These are phyloP conservation scores for Triplophysa rosa DNA, from an alignment of 2,113 vertebrate species.

Conservation along the genomic window DNA sequence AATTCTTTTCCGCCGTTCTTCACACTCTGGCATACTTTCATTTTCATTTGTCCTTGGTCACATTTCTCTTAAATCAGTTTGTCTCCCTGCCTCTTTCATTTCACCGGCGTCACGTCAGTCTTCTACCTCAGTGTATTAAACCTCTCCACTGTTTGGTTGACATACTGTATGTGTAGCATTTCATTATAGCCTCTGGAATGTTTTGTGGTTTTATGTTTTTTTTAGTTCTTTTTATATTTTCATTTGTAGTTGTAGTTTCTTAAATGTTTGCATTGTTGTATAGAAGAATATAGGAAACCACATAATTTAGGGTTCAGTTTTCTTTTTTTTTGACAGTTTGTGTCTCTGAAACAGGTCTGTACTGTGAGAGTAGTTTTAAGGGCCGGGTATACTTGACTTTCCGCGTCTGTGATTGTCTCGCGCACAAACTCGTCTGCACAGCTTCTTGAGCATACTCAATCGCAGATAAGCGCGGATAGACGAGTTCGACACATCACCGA, in stretches of 20 bases:
- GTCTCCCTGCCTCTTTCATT: neutral
- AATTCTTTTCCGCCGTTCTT: neutral
- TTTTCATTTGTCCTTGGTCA: slow-evolving; percentile 3
- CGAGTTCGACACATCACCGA: too few relatives aligned
- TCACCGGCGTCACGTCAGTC: neutral
- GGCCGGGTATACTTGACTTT: too few relatives aligned
- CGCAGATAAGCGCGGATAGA: too few relatives aligned
- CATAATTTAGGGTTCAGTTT: too few relatives aligned
- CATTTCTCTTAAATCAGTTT: slow-evolving; percentile 7
- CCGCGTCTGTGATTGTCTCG: too few relatives aligned
- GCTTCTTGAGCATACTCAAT: too few relatives aligned
- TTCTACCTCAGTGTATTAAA: neutral
- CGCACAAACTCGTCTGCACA: too few relatives aligned
- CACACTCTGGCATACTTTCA: slow-evolving; percentile 12
- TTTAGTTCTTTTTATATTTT: neutral
- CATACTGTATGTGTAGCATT: neutral
- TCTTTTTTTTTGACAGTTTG: too few relatives aligned
- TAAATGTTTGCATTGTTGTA: too few relatives aligned
- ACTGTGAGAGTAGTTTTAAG: too few relatives aligned
- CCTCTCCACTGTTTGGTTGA: neutral
- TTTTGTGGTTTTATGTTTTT: neutral
- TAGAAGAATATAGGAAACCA: too few relatives aligned
- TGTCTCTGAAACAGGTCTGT: too few relatives aligned
- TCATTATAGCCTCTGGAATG: neutral
- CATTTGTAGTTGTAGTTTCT: neutral